Percentiles rank a stretch among this genome's conserved stretches.
Conservation (phyloP, 2,888 invertebrate genomes). For the Agrochola lota region DNA sequence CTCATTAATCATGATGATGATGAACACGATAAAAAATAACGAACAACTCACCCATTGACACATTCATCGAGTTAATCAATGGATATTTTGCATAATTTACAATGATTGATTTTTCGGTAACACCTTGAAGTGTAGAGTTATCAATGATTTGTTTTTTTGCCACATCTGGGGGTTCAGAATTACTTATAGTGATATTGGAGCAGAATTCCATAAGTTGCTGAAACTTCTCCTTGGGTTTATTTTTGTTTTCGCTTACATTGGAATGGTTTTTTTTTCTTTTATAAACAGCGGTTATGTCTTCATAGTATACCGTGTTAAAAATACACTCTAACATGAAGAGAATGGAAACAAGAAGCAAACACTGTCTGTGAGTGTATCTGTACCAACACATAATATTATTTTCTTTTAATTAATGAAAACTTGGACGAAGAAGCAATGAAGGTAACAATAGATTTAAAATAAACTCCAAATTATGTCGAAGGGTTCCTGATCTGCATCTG, state of each 20-base stretch:
- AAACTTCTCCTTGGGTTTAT: not conserved
- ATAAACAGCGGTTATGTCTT: not conserved
- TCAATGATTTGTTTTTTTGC: not conserved
- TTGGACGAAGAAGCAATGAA: not conserved
- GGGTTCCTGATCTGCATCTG: conserved; percentile 27
- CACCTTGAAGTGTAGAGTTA: not conserved
- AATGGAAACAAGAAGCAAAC: conserved; percentile 1
- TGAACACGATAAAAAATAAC: not conserved
- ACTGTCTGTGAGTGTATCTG: conserved; percentile 4
- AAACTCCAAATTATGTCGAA: conserved; percentile 19
- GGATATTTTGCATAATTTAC: conserved; percentile 15
- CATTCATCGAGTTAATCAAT: conserved; percentile 1
- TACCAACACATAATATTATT: conserved; percentile 17
- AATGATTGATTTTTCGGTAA: not conserved
- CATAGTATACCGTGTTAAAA: conserved; percentile 12
- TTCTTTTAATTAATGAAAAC: conserved; percentile 12
- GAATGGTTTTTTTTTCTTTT: not conserved
- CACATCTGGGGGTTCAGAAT: not conserved
- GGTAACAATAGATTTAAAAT: not conserved
- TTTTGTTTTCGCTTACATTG: not conserved
- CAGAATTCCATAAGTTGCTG: not conserved
- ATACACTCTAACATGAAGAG: conserved; percentile 31
- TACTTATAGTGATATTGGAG: not conserved
- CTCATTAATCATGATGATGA: not conserved
- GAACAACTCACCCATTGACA: conserved; percentile 38